Conservation (phyloP, 2,888 invertebrate genomes). For the Petrophora chlorosata region DNA sequence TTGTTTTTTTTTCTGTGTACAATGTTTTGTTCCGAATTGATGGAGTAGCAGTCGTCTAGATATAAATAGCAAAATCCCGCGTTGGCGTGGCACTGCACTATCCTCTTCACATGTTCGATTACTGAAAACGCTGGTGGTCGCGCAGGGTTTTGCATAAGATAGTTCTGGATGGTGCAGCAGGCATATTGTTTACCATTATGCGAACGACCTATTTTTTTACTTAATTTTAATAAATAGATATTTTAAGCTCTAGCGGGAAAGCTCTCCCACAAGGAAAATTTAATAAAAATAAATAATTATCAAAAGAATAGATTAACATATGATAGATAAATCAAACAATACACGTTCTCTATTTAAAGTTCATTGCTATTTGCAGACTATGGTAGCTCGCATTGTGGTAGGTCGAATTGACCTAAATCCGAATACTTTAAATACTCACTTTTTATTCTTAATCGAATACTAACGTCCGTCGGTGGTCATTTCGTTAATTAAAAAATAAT, state of each 20-base stretch:
- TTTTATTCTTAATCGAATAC: conserved; percentile 14
- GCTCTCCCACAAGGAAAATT: too few relatives aligned
- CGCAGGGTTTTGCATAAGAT: too few relatives aligned
- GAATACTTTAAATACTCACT: conserved; percentile 10
- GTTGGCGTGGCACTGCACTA: too few relatives aligned
- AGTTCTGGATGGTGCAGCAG: too few relatives aligned
- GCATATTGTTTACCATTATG: too few relatives aligned
- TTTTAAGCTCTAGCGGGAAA: too few relatives aligned
- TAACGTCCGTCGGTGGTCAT: conserved; percentile 34
- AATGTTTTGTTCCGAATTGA: not conserved
- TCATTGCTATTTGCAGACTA: conserved; percentile 10
- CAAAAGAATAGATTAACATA: not conserved
- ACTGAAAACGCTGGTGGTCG: too few relatives aligned
- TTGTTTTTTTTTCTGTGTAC: not conserved
- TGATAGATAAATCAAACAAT: conserved; percentile 8
- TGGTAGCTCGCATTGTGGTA: conserved; percentile 18
- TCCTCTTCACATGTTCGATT: too few relatives aligned
- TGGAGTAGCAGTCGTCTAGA: not conserved
- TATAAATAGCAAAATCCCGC: too few relatives aligned
- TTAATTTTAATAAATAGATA: too few relatives aligned
- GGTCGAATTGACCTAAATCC: conserved; percentile 21
- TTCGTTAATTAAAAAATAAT: conserved; percentile 35
- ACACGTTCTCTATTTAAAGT: conserved; percentile 1
- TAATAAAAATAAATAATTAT: too few relatives aligned
- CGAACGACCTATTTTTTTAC: too few relatives aligned